A percentile compares a stretch with the other conserved stretches of the same genome.
Conservation (phyloP, 2,888 invertebrate genomes). For the Seira musarum region DNA sequence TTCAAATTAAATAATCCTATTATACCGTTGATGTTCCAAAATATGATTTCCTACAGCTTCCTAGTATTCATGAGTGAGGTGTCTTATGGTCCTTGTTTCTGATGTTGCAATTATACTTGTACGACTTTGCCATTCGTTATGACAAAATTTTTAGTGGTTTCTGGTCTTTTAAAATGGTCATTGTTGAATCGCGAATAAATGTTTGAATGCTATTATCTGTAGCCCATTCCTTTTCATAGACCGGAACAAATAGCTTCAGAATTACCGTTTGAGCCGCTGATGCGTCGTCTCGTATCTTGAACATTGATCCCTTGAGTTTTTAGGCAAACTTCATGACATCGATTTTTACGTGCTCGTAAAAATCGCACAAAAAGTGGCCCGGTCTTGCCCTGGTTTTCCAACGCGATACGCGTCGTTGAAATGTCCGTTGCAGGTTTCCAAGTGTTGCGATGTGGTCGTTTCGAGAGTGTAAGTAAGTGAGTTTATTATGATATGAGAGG, state of each 20-base stretch:
- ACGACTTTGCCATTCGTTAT: not conserved
- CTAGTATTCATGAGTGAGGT: not conserved
- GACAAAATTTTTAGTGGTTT: not conserved
- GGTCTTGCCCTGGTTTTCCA: not conserved
- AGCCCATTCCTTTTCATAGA: not conserved
- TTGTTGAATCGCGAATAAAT: not conserved
- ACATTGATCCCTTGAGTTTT: not conserved
- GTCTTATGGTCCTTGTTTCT: not conserved
- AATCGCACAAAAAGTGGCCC: constrained; percentile 3
- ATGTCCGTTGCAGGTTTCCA: not conserved
- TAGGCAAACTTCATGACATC: not conserved
- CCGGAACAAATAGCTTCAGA: not conserved
- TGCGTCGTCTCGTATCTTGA: not conserved
- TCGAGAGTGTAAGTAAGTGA: too few relatives aligned
- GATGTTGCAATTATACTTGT: too few relatives aligned
- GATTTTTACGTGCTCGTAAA: not conserved
- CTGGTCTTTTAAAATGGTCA: not conserved
- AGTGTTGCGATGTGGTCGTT: not conserved
- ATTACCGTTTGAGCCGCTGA: not conserved
- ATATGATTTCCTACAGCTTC: not conserved
- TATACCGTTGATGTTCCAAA: constrained; percentile 7
- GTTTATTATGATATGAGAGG: too few relatives aligned
- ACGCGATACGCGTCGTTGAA: not conserved
- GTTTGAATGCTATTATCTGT: not conserved
- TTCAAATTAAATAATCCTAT: not conserved